Conservation (phyloP, 92 coral and sea anemone species). For the Bergia puertoricense region DNA sequence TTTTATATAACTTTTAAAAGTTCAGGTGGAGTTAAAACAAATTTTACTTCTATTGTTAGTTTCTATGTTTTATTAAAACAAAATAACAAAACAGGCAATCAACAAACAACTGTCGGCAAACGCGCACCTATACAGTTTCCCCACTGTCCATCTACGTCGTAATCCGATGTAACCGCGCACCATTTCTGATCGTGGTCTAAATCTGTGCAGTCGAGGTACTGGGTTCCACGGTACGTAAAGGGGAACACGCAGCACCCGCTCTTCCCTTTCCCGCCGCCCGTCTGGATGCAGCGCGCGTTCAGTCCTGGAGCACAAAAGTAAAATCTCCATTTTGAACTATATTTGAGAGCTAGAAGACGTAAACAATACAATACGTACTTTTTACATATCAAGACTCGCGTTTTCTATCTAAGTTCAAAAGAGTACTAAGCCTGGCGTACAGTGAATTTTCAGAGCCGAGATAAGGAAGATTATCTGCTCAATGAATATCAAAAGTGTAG, state of each 20-base stretch:
- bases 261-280: slow-evolving; percentile 73
- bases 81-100: neutral
- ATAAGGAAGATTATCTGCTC: no score
- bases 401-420: no score
- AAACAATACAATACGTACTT: neutral
- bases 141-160: slow-evolving; percentile 94
- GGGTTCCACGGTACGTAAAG: slow-evolving; percentile 80
- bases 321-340: neutral
- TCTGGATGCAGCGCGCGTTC: slow-evolving; percentile 81
- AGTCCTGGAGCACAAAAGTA: slow-evolving; percentile 48
- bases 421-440: no score
- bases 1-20: neutral
- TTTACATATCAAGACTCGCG: no score
- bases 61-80: no score
- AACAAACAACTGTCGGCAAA: neutral
- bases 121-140: slow-evolving; percentile 87
- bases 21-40: neutral
- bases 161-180: slow-evolving; percentile 92
- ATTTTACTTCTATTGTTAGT: no score
- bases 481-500: no score
- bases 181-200: slow-evolving; percentile 84
- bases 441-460: no score
- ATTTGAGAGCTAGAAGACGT: neutral
- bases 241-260: slow-evolving; percentile 94
- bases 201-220: slow-evolving; percentile 79